Conservation (phyloP, 2,113 vertebrate species). For the Neogale vison region DNA sequence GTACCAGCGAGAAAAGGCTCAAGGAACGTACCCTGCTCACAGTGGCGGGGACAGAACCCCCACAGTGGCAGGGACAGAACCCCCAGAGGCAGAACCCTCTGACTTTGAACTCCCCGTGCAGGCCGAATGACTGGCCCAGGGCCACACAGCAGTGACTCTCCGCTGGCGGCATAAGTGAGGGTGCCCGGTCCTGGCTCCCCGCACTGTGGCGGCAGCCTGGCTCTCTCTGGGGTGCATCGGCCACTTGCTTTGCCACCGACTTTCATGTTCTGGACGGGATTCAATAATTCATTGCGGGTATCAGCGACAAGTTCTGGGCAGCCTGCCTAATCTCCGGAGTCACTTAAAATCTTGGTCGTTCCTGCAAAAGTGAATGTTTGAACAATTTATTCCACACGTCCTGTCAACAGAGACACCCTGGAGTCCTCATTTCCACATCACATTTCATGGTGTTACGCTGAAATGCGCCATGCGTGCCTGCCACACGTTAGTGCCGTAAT, state of each 20-base stretch:
- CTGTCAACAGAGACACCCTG: conserved; percentile 50
- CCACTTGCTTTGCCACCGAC: no score
- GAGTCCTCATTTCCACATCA: conserved; percentile 39
- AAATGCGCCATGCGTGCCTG: conserved; percentile 60
- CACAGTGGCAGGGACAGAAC: fast-evolving
- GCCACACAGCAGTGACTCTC: not conserved
- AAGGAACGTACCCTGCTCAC: fast-evolving
- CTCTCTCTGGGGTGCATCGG: no score
- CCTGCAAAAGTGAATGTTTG: conserved; percentile 44
- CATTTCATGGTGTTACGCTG: conserved; percentile 75
- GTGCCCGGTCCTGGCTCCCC: not conserved
- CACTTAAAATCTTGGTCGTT: conserved; percentile 63
- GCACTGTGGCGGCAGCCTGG: fast-evolving
- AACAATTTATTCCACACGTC: conserved; percentile 52
- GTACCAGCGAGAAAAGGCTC: not conserved
- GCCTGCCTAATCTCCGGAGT: conserved; percentile 65
- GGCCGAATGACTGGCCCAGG: not conserved
- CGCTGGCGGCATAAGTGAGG: not conserved
- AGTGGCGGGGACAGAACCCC: fast-evolving
- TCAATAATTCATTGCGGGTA: fast-evolving
- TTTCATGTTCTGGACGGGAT: not conserved
- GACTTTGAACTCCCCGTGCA: not conserved
- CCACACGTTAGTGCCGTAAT: conserved; percentile 65
- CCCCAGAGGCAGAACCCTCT: not conserved
- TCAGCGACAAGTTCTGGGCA: conserved; percentile 50